Base-by-base conservation (phyloP, 2,113 vertebrate species). In the Lota lota region DNA sequence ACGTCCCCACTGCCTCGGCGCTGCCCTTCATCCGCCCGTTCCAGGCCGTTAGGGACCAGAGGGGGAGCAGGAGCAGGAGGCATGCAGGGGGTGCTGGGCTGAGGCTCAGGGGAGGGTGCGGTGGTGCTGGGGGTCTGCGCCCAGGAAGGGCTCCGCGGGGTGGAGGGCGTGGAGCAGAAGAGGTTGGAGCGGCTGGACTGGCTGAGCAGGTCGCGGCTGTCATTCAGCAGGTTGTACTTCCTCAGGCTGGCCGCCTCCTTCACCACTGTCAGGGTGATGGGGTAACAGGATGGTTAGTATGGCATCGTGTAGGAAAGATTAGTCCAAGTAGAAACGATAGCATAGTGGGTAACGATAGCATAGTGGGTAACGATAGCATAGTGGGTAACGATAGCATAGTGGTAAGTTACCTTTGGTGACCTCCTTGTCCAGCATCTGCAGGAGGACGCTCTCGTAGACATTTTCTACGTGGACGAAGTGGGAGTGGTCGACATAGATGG, bases 181-280 rank as follows among this genome's bases (percentile, higher is more conserved):
- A 93, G 85, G 76, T 93, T 94, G 1, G 89, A 92, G 76, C 92
- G 80, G 75, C 94, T 96, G 82, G 92, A 95, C 75, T 93, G 88
- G 0, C 94, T 96, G 69, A 93, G 87, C 21, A 89, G 72, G 47
- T 90, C 91, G 66, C 91, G 67, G 74, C 91, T 93, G 63, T 97
- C 95, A 40, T 92, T 92, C 78, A 94, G 91, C 67, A 98, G 89
- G 88, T 97, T 96, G 87, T 94, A 93, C 76, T 95, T 97, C 90
- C 94, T 94, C 86, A 94, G 82, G 68, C 87, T 64, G 0, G 93
- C 93, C 0, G 95, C 96, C 75, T 98, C 96, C 68, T 94, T 94
- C 85, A 98, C 94, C 90, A 96, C 96, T 98, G 84, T 22, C 80
- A 64, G 83, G 71, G 53, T 24, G 10, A 28, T 33, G 50, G 63